Evolutionary conservation across 2,888 invertebrate species (phyloP), one percentile per base, ranked within the genome.

Genomic region (Deroplatys truncata): DNA sequence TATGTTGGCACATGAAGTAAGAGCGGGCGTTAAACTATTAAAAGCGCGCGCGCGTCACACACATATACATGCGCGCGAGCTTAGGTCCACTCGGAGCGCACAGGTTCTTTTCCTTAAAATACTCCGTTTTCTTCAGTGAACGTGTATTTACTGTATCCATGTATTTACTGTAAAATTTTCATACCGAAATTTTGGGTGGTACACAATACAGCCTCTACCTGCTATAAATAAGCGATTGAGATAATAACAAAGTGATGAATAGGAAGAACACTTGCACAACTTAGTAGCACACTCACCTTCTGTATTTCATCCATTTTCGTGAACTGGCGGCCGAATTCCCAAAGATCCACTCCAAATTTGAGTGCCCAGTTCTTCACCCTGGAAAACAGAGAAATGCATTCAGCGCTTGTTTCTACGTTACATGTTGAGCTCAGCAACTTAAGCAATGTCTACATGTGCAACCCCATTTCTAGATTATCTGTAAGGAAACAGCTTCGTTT

Each of bases 281-380:
- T 72, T 72, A 72, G 3, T 72, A 20, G 1, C 1, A 72, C 35
- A 49, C 90, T 90, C 85, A 90, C 91, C 89, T 90, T 90, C 89
- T 90, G 89, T 84, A 91, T 96, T 93, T 97, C 97, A 93, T 96
- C 96, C 96, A 97, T 97, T 95, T 97, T 97, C 28, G 98, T 98
- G 93, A 97, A 96, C 94, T 97, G 97, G 92, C 96, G 95, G 91
- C 98, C 97, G 92, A 97, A 98, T 94, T 97, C 97, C 98, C 98
- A 98, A 91, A 98, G 94, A 94, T 98, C 97, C 91, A 97, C 97
- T 92, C 98, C 98, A 93, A 98, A 98, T 94, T 97, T 97, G 91
- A 98, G 94, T 91, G 98, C 98, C 98, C 98, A 98, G 93, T 98
- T 98, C 94, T 97, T 97, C 91, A 98, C 98, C 95, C 98, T 98